Conservation (phyloP, 2,113 vertebrate genomes). For the Hypocryptadius cinnamomeus region DNA sequence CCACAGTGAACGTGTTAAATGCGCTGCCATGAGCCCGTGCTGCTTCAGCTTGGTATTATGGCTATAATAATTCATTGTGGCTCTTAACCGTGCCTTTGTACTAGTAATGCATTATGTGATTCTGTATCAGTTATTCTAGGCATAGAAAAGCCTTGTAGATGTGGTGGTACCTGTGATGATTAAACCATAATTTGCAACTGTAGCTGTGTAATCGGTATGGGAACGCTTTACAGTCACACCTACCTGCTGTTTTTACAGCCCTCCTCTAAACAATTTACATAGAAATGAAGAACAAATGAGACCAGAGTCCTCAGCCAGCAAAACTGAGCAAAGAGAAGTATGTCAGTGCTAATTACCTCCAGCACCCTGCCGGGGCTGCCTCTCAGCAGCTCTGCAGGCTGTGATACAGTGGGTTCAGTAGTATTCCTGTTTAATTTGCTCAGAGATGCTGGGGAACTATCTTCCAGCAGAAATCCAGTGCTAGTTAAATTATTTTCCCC, state of each 20-base stretch:
- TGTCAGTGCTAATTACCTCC: conserved; percentile 19
- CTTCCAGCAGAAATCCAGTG: neutral
- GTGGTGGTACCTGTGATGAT: neutral
- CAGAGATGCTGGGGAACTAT: neutral
- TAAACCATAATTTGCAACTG: neutral
- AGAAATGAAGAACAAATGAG: neutral
- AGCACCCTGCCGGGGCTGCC: neutral
- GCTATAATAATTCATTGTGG: neutral
- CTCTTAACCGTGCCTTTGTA: neutral
- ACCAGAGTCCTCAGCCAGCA: neutral
- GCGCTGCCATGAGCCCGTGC: neutral
- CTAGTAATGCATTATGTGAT: neutral
- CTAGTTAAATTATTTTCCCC: neutral
- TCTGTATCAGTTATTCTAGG: neutral
- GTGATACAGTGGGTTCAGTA: neutral
- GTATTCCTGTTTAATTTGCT: neutral
- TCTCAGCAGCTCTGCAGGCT: conserved; percentile 9
- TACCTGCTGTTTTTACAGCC: conserved; percentile 6
- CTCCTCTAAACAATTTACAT: neutral
- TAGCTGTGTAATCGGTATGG: neutral
- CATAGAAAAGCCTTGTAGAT: neutral
- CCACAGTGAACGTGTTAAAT: neutral
- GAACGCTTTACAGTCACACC: neutral
- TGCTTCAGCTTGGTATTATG: neutral
- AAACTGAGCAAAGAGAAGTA: neutral